Evolutionary conservation across 2,888 invertebrate genomes (phyloP).

Genomic region (Melieria omissa): DNA sequence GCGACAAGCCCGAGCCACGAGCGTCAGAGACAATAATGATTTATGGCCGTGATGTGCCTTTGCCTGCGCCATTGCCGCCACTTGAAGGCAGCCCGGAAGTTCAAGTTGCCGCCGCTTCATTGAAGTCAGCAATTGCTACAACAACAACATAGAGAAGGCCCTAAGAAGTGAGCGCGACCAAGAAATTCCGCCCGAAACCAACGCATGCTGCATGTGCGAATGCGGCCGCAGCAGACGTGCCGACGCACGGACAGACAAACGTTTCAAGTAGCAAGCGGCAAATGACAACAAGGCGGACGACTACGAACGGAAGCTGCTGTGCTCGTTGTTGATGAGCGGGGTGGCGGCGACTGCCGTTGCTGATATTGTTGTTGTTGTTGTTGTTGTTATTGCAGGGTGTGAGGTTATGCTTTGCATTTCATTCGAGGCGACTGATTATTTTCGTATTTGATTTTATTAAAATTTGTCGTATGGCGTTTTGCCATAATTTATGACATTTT

Average conservation of each 20-base stretch:
- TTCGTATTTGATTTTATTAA: slow-evolving; percentile 36
- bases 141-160: no score
- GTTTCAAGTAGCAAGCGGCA: slow-evolving; percentile 27
- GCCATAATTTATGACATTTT: slow-evolving; percentile 29
- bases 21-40: slow-evolving; percentile 44
- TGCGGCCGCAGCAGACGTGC: background rate
- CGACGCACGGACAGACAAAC: slow-evolving; percentile 1
- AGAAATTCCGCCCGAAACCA: no score
- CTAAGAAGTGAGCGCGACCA: no score
- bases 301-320: no score
- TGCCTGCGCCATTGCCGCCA: slow-evolving; percentile 10
- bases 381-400: background rate
- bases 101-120: background rate
- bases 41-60: slow-evolving; percentile 36
- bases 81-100: background rate
- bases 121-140: slow-evolving; percentile 14
- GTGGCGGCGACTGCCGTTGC: background rate
- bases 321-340: no score
- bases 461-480: slow-evolving; percentile 29
- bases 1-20: slow-evolving; percentile 17
- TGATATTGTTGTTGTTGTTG: background rate
- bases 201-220: no score
- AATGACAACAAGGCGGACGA: slow-evolving; percentile 16
- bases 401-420: slow-evolving; percentile 27
- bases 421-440: slow-evolving; percentile 31